phyloP scores from a whole-genome alignment of 1,140 invertebrate species.

The Pantala flavescens region DNA sequence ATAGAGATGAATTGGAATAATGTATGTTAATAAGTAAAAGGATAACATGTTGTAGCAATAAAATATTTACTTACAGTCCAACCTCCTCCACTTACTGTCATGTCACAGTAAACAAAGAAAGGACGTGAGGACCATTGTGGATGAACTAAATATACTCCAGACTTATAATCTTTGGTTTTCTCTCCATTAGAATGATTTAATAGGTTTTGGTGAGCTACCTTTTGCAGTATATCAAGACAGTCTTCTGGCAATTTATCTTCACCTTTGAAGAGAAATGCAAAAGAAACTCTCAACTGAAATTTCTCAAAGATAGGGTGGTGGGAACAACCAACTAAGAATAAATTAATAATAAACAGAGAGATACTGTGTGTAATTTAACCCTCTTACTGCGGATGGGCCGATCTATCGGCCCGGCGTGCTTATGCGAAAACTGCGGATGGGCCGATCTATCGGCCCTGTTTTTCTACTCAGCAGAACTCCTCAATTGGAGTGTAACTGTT shows the following conservation, averaged over 20 bases:
- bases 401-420: too few relatives aligned
- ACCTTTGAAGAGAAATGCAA: neutral
- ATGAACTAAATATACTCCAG: conserved; percentile 34
- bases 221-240: conserved; percentile 27
- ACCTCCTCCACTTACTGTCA: conserved; percentile 42
- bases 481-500: too few relatives aligned
- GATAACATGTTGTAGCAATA: neutral
- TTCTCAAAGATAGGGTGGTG: too few relatives aligned
- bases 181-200: neutral
- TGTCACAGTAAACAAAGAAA: conserved; percentile 51
- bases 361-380: too few relatives aligned
- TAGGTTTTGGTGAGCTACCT: neutral
- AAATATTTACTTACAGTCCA: conserved; percentile 40
- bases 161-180: conserved; percentile 22
- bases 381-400: too few relatives aligned
- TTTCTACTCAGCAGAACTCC: too few relatives aligned
- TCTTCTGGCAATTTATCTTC: conserved; percentile 25
- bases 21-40: neutral
- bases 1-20: too few relatives aligned
- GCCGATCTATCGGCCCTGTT: too few relatives aligned
- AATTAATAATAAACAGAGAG: too few relatives aligned
- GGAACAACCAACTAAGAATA: too few relatives aligned
- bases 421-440: too few relatives aligned
- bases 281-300: too few relatives aligned
- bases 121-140: conserved; percentile 30